Percentiles rank a stretch among this genome's conserved stretches.
Evolutionary conservation across 2,797 vertebrate genomes (phyloP).

Genomic region (Lepus oiostolus): DNA sequence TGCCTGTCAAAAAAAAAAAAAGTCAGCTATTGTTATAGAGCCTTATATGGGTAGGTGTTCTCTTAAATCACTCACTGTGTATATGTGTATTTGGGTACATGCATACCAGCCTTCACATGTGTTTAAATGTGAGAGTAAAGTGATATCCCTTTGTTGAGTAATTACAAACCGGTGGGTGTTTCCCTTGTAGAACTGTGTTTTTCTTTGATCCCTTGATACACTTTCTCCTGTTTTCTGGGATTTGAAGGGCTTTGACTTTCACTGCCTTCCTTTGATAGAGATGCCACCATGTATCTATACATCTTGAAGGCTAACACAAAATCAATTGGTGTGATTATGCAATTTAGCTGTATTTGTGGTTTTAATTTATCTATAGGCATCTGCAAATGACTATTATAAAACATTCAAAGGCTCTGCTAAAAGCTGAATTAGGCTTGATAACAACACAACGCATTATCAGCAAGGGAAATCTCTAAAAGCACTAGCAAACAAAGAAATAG

Average conservation of each 20-base stretch:
- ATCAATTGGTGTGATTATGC: conserved; percentile 88
- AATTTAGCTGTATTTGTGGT: conserved; percentile 89
- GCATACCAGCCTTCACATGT: not conserved
- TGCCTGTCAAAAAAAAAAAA: too few species aligned
- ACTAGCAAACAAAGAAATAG: conserved; percentile 83
- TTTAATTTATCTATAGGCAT: conserved; percentile 89
- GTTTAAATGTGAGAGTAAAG: conserved; percentile 13
- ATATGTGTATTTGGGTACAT: not conserved
- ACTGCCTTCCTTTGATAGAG: conserved; percentile 85
- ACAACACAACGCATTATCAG: conserved; percentile 85
- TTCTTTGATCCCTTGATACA: conserved; percentile 62
- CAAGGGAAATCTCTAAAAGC: conserved; percentile 87
- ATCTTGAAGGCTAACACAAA: conserved; percentile 89
- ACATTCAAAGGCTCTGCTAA: conserved; percentile 88
- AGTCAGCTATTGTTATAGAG: not conserved
- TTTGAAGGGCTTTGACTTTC: conserved; percentile 81
- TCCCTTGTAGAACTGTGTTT: conserved; percentile 62
- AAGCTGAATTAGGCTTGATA: conserved; percentile 86
- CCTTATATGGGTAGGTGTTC: not conserved
- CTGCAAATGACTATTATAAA: conserved; percentile 90
- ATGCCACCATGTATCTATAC: conserved; percentile 87
- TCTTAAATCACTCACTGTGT: not conserved
- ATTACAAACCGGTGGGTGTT: conserved; percentile 54
- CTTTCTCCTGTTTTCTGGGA: conserved; percentile 81
- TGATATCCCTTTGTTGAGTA: conserved; percentile 42